Evolutionary conservation across 2,888 invertebrate species (phyloP).

Genomic region (Polietes domitor): DNA sequence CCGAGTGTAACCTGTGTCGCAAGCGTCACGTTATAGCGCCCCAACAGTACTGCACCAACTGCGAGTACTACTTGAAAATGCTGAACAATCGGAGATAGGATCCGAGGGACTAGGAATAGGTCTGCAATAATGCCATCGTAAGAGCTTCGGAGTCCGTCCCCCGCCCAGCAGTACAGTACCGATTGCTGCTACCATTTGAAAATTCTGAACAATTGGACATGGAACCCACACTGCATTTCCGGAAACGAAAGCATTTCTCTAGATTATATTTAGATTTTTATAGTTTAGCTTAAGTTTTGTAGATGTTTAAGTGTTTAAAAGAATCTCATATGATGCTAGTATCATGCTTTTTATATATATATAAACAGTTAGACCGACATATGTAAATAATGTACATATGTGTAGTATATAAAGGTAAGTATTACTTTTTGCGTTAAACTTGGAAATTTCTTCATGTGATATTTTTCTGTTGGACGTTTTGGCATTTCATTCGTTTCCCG

Average conservation of each 20-base stretch:
- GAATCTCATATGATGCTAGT: conserved; percentile 67
- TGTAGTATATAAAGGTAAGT: conserved; percentile 52
- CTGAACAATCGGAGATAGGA: conserved; percentile 78
- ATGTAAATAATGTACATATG: conserved; percentile 53
- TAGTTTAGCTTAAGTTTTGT: not conserved
- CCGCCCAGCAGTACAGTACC: conserved; percentile 86
- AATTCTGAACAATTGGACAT: conserved; percentile 80
- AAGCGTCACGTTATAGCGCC: conserved; percentile 91
- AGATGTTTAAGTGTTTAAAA: conserved; percentile 27
- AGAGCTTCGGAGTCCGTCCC: not conserved
- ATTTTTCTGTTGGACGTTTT: conserved; percentile 49
- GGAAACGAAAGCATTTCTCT: conserved; percentile 23
- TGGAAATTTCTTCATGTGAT: conserved; percentile 53
- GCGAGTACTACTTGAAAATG: conserved; percentile 94
- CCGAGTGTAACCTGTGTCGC: conserved; percentile 92
- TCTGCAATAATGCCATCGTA: not conserved
- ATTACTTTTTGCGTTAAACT: conserved; percentile 38
- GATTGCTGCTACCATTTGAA: conserved; percentile 97
- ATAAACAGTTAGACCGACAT: conserved; percentile 6
- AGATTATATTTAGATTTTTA: not conserved
- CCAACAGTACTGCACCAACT: conserved; percentile 92
- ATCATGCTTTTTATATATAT: conserved; percentile 38
- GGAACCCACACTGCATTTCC: not conserved
- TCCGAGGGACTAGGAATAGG: too few species aligned
- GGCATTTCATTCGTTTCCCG: conserved; percentile 10